Evolutionary conservation across 1,140 invertebrate species (phyloP).

Genomic region (Chymomyza costata): DNA sequence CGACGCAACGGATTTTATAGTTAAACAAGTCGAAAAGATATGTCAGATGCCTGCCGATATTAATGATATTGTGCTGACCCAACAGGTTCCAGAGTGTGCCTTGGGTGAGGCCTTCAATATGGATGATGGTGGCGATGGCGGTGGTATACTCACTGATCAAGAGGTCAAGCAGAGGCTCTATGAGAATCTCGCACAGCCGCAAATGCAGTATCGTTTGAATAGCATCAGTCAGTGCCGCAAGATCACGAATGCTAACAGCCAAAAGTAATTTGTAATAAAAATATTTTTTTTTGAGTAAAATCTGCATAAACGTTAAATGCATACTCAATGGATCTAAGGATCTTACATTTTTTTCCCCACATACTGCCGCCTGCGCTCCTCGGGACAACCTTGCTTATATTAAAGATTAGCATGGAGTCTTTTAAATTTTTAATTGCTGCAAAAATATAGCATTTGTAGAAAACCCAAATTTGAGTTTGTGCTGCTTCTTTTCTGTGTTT

Average conservation of each 20-base stretch:
- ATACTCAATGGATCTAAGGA: too few species aligned
- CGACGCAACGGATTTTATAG: slow-evolving; percentile 37
- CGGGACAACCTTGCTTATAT: too few species aligned
- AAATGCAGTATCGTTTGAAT: slow-evolving; percentile 68
- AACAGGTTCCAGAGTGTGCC: slow-evolving; percentile 67
- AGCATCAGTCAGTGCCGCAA: slow-evolving; percentile 63
- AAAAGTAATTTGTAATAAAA: slow-evolving; percentile 55
- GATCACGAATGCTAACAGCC: slow-evolving; percentile 55
- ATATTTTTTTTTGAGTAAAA: too few species aligned
- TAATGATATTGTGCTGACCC: slow-evolving; percentile 59
- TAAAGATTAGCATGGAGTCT: too few species aligned
- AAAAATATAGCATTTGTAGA: too few species aligned
- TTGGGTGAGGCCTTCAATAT: slow-evolving; percentile 67
- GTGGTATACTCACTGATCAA: slow-evolving; percentile 41
- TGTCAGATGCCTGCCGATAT: slow-evolving; percentile 56
- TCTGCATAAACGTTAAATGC: too few species aligned
- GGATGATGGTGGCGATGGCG: slow-evolving; percentile 56
- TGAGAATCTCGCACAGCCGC: slow-evolving; percentile 63
- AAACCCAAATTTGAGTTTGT: too few species aligned
- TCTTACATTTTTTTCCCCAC: too few species aligned
- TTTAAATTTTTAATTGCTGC: too few species aligned
- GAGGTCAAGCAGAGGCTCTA: slow-evolving; percentile 59
- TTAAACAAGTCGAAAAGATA: slow-evolving; percentile 59
- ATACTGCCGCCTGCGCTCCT: too few species aligned
- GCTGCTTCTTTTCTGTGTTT: too few species aligned